A percentile compares a stretch with the other conserved stretches of the same genome.
Conservation (phyloP, 64 coral and sea anemone species). For the Porites lutea region DNA sequence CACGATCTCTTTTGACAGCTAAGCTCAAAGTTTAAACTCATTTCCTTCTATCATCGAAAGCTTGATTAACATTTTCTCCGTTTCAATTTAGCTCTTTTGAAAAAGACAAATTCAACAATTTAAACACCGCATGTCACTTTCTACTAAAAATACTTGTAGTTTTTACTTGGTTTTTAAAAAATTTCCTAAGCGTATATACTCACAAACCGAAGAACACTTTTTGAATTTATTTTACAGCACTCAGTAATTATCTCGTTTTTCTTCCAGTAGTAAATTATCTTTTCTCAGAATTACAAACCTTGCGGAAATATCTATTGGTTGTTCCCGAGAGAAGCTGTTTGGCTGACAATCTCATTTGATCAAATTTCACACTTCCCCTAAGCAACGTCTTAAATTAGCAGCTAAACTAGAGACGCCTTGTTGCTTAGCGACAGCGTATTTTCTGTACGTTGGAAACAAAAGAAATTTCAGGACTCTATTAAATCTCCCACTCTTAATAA, state of each 20-base stretch:
- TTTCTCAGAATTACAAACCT: background rate
- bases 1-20: slow-evolving; percentile 24
- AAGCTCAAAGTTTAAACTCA: background rate
- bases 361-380: slow-evolving; percentile 45
- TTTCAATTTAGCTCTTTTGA: background rate
- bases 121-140: background rate
- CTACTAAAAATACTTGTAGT: background rate
- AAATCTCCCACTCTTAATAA: background rate
- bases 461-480: slow-evolving; percentile 34
- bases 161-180: background rate
- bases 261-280: slow-evolving; percentile 19
- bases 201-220: background rate
- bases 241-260: slow-evolving; percentile 19
- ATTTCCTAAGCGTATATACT: background rate
- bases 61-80: slow-evolving; percentile 26
- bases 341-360: slow-evolving; percentile 5
- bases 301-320: background rate
- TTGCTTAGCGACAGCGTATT: slow-evolving; percentile 21
- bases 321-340: background rate
- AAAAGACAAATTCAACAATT: background rate
- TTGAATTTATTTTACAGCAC: background rate
- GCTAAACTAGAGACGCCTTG: background rate
- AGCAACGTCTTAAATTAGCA: slow-evolving; percentile 17
- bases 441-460: background rate
- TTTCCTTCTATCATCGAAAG: background rate